Evolutionary conservation across 2,888 invertebrate species (phyloP), one percentile per base, ranked within the genome.

Genomic region (Callinectes sapidus): DNA sequence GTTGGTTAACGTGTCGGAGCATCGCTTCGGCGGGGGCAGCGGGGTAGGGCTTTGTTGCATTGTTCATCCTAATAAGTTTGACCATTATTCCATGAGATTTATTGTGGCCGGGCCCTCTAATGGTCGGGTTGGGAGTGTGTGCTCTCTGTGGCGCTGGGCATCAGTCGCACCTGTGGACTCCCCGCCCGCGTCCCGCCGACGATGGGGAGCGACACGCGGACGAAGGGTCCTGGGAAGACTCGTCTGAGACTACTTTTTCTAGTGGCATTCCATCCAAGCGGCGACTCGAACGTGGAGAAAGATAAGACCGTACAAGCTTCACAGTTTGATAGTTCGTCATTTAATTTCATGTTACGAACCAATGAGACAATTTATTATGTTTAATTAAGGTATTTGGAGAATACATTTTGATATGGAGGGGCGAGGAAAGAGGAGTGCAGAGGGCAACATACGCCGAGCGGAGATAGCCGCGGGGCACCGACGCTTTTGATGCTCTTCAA

Each of bases 21-120:
- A 54, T 23, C 32, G 61, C 39, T n/a, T n/a, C 81, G 18, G 86
- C 32, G 32, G 42, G 89, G 89, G 89, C 54, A 85, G 92, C 61
- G 89, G 92, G 89, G 35, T 92, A 89, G 89, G 92, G 32, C 92
- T 61, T 89, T 89, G 92, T 89, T 89, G 89, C 92, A 81, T 92
- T 89, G 92, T 92, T 92, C 92, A 86, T 92, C 92, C 92, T 92
- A 92, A 92, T 92, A 92, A 92, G 92, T 92, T 92, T 92, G 92
- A 89, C 92, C 92, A 92, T 92, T 92, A 92, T 92, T 92, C 92
- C 92, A 92, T 92, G 89, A 92, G 92, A 92, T 92, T 92, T 92
- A 92, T 92, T 81, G 92, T 89, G 89, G 92, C 89, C 92, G 85
- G 66, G 48, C 89, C 92, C 89, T 89, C 92, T 92, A 92, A 92